A percentile compares a stretch with the other conserved stretches of the same genome.
These are phyloP conservation scores for Hermodice carunculata DNA, from an alignment of 2,888 invertebrate species.

Conservation along the genomic window DNA sequence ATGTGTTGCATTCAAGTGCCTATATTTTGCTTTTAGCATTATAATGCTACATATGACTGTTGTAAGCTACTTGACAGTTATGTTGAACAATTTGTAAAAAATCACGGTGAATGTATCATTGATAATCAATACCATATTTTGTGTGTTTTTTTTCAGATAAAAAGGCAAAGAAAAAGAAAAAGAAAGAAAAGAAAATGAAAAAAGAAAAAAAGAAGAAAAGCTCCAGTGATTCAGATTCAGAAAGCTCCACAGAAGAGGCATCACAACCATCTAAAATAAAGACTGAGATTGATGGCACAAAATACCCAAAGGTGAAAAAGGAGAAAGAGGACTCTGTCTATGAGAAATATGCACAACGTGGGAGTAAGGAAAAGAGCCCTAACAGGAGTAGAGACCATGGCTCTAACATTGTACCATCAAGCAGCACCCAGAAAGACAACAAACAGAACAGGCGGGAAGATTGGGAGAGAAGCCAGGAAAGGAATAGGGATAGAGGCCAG, in stretches of 20 bases:
- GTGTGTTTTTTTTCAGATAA: constrained; percentile 21
- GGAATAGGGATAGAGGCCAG: neutral
- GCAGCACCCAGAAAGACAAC: no score
- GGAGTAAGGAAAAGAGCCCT: neutral
- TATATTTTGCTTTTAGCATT: neutral
- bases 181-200: constrained; percentile 55
- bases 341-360: neutral
- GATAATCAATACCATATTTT: neutral
- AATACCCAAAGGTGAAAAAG: neutral
- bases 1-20: no score
- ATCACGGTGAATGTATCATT: neutral
- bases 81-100: no score
- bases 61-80: neutral
- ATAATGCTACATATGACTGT: neutral
- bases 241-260: neutral
- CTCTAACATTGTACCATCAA: no score
- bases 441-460: no score
- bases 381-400: no score
- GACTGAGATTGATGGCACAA: neutral
- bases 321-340: constrained; percentile 4
- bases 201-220: constrained; percentile 40
- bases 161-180: constrained; percentile 47
- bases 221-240: neutral
- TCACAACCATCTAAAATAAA: neutral
- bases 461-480: neutral